phyloP scores from a whole-genome alignment of 2,113 vertebrate species.

The Solenodon paradoxus region DNA sequence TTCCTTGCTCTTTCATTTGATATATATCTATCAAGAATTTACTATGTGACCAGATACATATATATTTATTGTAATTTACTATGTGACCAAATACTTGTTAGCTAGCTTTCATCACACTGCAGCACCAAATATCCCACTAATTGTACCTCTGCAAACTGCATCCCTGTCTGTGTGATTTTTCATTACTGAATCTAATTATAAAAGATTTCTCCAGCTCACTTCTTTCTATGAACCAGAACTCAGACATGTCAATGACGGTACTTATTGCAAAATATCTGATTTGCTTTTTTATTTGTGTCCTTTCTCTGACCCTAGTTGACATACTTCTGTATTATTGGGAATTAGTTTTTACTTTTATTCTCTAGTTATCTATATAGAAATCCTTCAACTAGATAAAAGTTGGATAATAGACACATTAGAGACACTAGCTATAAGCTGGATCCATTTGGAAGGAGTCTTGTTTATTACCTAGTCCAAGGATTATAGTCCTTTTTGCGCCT shows the following conservation, averaged over 20 bases:
- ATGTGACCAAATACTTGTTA: neutral
- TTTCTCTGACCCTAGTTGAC: neutral
- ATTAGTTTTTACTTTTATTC: neutral
- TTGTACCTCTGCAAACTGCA: neutral
- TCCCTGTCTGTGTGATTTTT: constrained; percentile 7
- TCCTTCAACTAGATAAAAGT: neutral
- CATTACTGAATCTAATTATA: neutral
- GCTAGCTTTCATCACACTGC: neutral
- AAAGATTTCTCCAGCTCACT: neutral
- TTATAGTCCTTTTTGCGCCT: neutral
- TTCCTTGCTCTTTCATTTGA: constrained; percentile 15
- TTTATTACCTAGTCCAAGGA: neutral
- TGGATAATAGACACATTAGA: neutral
- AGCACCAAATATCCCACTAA: neutral
- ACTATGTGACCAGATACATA: neutral
- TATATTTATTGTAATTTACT: no score
- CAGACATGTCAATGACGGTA: neutral
- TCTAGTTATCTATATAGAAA: neutral
- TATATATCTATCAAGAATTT: neutral
- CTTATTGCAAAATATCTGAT: neutral
- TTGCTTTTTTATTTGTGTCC: constrained; percentile 2
- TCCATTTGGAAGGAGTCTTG: neutral
- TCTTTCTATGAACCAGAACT: neutral
- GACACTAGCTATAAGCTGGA: neutral
- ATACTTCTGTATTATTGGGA: neutral